phyloP scores from a whole-genome alignment of 2,113 vertebrate species.

The Rynchops niger region DNA sequence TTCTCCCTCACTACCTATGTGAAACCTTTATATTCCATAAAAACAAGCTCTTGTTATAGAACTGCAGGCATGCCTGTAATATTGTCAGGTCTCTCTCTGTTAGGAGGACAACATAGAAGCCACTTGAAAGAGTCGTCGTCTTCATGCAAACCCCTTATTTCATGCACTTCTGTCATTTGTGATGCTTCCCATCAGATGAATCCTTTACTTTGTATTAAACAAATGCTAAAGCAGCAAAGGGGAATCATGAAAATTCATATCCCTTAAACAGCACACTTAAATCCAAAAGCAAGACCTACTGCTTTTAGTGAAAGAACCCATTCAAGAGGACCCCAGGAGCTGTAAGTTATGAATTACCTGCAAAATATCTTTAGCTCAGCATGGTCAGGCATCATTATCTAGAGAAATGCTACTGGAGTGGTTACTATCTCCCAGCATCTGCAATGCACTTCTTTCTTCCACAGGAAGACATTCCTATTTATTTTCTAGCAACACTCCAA shows the following conservation, averaged over 20 bases:
- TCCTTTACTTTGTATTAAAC: background rate
- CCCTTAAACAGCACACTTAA: background rate
- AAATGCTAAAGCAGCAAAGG: background rate
- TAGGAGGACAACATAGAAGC: background rate
- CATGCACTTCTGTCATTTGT: background rate
- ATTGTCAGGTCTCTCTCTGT: background rate
- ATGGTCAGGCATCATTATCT: background rate
- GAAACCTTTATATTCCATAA: background rate
- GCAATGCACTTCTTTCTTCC: background rate
- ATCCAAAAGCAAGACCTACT: background rate
- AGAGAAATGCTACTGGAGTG: background rate
- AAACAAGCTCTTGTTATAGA: conserved; percentile 33
- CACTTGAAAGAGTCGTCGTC: background rate
- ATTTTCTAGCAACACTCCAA: background rate
- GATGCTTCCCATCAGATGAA: background rate
- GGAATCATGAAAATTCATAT: background rate
- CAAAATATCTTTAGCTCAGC: background rate
- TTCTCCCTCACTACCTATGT: conserved; percentile 26
- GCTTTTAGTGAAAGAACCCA: background rate
- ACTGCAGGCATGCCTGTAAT: conserved; percentile 25
- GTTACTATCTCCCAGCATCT: background rate
- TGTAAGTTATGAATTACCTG: background rate
- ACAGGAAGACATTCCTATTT: background rate
- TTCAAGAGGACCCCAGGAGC: background rate
- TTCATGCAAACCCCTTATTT: background rate